Conservation (phyloP, 1,140 invertebrate species). For the Goniozus legneri region DNA sequence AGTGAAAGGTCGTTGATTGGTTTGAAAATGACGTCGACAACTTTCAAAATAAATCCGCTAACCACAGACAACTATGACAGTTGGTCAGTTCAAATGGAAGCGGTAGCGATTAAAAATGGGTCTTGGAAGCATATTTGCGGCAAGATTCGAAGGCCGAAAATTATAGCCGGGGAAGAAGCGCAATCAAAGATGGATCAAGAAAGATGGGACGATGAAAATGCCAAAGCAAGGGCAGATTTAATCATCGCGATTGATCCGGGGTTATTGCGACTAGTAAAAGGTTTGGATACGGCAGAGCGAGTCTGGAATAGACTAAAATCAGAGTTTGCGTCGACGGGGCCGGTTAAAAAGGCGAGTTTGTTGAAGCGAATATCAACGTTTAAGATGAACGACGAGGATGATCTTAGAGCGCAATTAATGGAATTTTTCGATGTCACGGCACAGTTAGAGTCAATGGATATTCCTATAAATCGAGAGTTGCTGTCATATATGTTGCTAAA, state of each 20-base stretch:
- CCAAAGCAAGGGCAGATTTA: too few species aligned
- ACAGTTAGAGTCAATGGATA: conserved; percentile 17
- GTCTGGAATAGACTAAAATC: too few species aligned
- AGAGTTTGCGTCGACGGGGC: conserved; percentile 20
- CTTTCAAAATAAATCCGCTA: background rate
- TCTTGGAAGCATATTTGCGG: conserved; percentile 8
- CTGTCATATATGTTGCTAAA: conserved; percentile 30
- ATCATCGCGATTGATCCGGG: too few species aligned
- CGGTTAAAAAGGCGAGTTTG: conserved; percentile 23
- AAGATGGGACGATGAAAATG: too few species aligned
- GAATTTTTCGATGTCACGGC: conserved; percentile 24
- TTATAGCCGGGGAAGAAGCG: too few species aligned
- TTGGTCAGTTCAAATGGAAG: conserved; percentile 7
- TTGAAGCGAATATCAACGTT: conserved; percentile 20
- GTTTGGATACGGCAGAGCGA: too few species aligned
- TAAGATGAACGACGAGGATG: conserved; percentile 19
- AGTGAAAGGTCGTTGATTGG: too few species aligned
- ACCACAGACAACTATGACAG: conserved; percentile 8
- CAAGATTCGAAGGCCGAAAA: too few species aligned
- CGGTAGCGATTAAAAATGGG: background rate
- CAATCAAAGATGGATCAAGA: background rate
- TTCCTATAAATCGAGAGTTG: conserved; percentile 28
- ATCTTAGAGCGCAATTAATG: conserved; percentile 24
- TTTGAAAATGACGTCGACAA: too few species aligned
- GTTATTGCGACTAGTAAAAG: too few species aligned